Evolutionary conservation across 1,140 invertebrate species (phyloP).

Genomic region (Chrysomallon squamiferum): DNA sequence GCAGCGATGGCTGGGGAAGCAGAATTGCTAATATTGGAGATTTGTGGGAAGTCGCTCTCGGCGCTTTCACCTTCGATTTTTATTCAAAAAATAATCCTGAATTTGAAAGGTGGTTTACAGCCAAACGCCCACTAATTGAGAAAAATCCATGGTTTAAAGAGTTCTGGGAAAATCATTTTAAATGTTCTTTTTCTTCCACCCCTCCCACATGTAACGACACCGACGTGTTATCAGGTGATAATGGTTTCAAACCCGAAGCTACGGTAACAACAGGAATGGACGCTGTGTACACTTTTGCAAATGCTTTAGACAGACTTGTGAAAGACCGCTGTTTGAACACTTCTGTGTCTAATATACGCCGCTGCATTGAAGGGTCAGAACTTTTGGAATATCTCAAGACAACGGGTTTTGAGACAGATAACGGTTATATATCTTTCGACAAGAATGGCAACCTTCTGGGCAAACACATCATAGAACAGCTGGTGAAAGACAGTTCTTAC

Average conservation of each 20-base stretch:
- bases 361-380: constrained; percentile 22
- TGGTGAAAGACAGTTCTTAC: neutral
- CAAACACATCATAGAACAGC: constrained; percentile 15
- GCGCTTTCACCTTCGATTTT: constrained; percentile 76
- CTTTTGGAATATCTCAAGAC: constrained; percentile 25
- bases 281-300: constrained; percentile 82
- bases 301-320: constrained; percentile 69
- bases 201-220: neutral
- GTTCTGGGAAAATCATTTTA: constrained; percentile 29
- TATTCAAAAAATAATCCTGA: constrained; percentile 14
- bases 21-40: constrained; percentile 73
- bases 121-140: neutral
- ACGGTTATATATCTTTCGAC: constrained; percentile 25
- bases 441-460: constrained; percentile 18
- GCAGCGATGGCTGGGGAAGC: constrained; percentile 78
- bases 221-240: neutral
- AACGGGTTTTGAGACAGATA: constrained; percentile 13
- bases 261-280: constrained; percentile 87
- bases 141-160: constrained; percentile 33
- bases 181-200: constrained; percentile 11
- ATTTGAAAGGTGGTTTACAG: constrained; percentile 36
- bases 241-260: constrained; percentile 73
- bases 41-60: constrained; percentile 74
- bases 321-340: neutral
- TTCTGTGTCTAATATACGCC: neutral